phyloP scores from a whole-genome alignment of 2,113 vertebrate species.

The Zosterops pallidus region DNA sequence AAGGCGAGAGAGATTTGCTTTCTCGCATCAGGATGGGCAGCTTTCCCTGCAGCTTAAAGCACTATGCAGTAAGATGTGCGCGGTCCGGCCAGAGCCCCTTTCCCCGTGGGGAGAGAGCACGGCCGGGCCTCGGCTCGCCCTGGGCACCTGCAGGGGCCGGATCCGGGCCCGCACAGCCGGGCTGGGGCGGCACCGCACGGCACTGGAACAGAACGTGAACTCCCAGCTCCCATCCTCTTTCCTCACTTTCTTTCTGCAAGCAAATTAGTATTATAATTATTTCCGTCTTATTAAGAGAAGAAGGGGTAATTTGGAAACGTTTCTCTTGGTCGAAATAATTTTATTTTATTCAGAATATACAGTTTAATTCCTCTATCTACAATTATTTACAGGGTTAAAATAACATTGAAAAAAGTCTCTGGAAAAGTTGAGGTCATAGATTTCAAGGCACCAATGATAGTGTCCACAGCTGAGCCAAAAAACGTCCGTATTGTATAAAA shows the following conservation, averaged over 20 bases:
- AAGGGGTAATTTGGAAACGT: slow-evolving; percentile 34
- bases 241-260: background rate
- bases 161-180: background rate
- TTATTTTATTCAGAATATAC: slow-evolving; percentile 91
- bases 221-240: background rate
- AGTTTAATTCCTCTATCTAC: slow-evolving; percentile 88
- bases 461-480: slow-evolving; percentile 85
- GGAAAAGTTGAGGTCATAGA: slow-evolving; percentile 85
- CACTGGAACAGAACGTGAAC: background rate
- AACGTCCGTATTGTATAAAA: slow-evolving; percentile 82
- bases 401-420: slow-evolving; percentile 83
- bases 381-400: slow-evolving; percentile 86
- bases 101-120: background rate
- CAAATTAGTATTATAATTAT: background rate
- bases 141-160: background rate
- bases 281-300: background rate
- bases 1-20: slow-evolving; percentile 17
- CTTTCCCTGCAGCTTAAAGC: background rate
- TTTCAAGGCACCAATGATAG: slow-evolving; percentile 90
- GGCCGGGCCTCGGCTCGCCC: background rate
- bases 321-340: slow-evolving; percentile 83
- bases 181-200: background rate
- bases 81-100: background rate
- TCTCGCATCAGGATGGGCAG: background rate
- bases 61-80: background rate